Evolutionary conservation across 2,113 vertebrate genomes (phyloP).

Genomic region (Chloebia gouldiae): DNA sequence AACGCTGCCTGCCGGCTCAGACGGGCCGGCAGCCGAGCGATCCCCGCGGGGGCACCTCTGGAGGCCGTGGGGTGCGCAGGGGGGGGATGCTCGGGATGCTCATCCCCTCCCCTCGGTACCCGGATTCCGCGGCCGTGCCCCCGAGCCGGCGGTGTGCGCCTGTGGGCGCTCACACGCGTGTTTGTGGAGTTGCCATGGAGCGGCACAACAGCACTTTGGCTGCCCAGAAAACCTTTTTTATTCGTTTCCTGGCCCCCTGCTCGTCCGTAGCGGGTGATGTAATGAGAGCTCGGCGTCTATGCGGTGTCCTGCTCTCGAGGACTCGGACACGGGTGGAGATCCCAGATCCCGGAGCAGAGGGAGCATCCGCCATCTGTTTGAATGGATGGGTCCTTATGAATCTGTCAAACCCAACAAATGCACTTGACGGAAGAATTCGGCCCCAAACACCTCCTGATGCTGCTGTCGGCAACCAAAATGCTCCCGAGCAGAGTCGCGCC

Average conservation of each 20-base stretch:
- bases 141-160: background rate
- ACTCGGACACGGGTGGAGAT: background rate
- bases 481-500: background rate
- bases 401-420: background rate
- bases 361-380: background rate
- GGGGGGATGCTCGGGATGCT: background rate
- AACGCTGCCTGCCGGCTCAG: background rate
- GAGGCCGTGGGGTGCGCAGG: background rate
- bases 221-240: background rate
- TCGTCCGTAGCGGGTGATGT: background rate
- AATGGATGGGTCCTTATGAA: background rate
- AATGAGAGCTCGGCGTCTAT: background rate
- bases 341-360: background rate
- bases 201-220: background rate
- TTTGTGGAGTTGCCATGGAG: slow-evolving; percentile 53
- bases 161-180: background rate
- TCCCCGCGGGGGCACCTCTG: background rate
- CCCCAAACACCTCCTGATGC: background rate
- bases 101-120: background rate
- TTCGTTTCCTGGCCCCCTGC: background rate
- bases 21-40: background rate
- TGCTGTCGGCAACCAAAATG: background rate
- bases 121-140: background rate
- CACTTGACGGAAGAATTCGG: background rate
- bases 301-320: slow-evolving; percentile 4